A percentile compares a stretch with the other conserved stretches of the same genome.
Conservation (phyloP, 1,140 invertebrate species). For the Octopus sinensis region DNA sequence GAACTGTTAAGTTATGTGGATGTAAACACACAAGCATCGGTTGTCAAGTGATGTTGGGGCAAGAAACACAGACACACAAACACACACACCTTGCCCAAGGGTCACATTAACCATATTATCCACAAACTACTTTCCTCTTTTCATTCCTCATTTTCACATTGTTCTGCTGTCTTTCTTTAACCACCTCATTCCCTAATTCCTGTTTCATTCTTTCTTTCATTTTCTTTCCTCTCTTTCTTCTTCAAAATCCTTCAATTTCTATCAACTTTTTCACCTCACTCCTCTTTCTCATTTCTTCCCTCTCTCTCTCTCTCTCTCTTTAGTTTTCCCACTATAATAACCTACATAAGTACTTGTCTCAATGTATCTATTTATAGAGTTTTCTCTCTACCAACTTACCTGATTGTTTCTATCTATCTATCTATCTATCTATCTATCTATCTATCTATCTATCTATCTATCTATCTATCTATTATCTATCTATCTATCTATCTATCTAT, state of each 20-base stretch:
- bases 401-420: background rate
- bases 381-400: background rate
- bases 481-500: background rate
- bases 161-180: background rate
- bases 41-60: too few species aligned
- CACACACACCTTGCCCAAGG: too few species aligned
- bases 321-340: background rate
- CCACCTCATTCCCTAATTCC: background rate
- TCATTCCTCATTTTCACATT: background rate
- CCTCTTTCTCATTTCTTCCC: constrained; percentile 19
- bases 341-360: background rate
- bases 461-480: background rate
- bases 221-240: background rate
- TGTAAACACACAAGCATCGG: too few species aligned
- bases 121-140: background rate
- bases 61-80: too few species aligned
- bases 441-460: background rate
- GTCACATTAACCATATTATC: too few species aligned
- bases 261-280: constrained; percentile 14
- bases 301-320: constrained; percentile 12
- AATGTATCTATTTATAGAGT: background rate
- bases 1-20: too few species aligned
- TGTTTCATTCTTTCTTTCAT: background rate
- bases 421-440: background rate
- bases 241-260: constrained; percentile 14